phyloP scores from a whole-genome alignment of 2,888 invertebrate species.

The Oxystoma pomonae region DNA sequence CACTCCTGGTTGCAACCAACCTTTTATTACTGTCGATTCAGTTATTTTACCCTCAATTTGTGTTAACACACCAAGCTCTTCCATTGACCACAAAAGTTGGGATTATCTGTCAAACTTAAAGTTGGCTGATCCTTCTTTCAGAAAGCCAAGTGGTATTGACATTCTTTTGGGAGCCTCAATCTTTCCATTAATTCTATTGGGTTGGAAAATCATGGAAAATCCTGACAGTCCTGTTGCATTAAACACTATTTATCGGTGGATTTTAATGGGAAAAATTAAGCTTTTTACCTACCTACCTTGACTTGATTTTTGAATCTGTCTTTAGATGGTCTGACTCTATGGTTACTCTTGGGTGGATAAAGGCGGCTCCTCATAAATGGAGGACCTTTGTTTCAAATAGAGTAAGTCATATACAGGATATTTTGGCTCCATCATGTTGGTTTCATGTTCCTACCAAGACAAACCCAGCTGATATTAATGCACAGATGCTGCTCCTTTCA shows the following conservation, averaged over 20 bases:
- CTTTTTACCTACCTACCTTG: neutral
- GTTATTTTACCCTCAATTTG: conserved; percentile 1
- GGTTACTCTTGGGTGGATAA: too few species aligned
- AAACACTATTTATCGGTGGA: neutral
- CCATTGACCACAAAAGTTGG: neutral
- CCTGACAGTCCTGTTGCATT: neutral
- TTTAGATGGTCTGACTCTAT: too few species aligned
- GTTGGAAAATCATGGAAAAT: too few species aligned
- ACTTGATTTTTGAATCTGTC: too few species aligned
- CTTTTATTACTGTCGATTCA: neutral
- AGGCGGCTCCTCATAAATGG: too few species aligned
- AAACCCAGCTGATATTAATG: too few species aligned
- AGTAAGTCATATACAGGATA: too few species aligned
- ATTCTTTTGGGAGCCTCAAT: neutral
- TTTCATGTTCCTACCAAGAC: too few species aligned
- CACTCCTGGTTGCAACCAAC: neutral
- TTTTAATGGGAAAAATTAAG: neutral
- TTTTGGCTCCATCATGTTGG: too few species aligned
- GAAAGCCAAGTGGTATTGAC: neutral
- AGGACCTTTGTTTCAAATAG: too few species aligned
- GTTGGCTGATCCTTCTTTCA: neutral
- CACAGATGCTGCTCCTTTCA: too few species aligned
- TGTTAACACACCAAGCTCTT: neutral
- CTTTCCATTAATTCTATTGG: too few species aligned
- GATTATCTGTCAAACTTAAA: neutral